Base-by-base conservation (phyloP, 2,888 invertebrate species). In the Drosophila lutescens region DNA sequence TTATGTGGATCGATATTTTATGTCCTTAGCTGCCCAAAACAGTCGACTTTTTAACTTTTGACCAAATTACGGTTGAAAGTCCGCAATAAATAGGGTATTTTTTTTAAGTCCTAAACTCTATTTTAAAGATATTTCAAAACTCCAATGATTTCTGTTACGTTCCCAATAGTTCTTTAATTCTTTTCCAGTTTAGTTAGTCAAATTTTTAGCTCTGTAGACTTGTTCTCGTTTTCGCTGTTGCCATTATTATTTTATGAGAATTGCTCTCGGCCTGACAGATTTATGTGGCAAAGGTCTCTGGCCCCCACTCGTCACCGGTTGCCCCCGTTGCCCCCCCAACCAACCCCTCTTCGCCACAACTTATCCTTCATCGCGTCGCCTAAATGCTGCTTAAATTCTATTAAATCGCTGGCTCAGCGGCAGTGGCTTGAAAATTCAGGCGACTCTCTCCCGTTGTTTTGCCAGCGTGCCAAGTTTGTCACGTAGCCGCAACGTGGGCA, bases 351-450 rank as follows among this genome's bases (percentile, higher is more conserved):
- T 9, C 41, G 30, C 15, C 17, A 13, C 17, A 20, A 12, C 20
- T 20, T 9, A 34, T 5, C 13, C 20, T 40, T 56, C 36, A 40
- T 34, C 40, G 47, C 74, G 44, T 43, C 41, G 79, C 76, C 76
- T 69, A 77, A 85, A 85, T 75, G 82, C 71, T 66, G 82, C 71
- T 81, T 85, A 81, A 81, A 82, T 85, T 81, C 85, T 82, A 85
- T 81, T 85, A 79, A 85, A 81, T 82, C 72, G 67, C 62, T 46
- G 59, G 54, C 69, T 47, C 13, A 38, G 54, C 54, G 47, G 47
- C 79, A 77, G 73, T 70, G 73, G 74, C 78, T 69, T 61, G 41
- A 68, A 72, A 60, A 60, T 60, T 49, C 26, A 20, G 26, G 41
- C 26, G 32, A 60, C 62, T 49, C 30, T 30, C 62, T 49, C 8